Evolutionary conservation across 2,888 invertebrate genomes (phyloP).

Genomic region (Phyllotreta cruciferae): DNA sequence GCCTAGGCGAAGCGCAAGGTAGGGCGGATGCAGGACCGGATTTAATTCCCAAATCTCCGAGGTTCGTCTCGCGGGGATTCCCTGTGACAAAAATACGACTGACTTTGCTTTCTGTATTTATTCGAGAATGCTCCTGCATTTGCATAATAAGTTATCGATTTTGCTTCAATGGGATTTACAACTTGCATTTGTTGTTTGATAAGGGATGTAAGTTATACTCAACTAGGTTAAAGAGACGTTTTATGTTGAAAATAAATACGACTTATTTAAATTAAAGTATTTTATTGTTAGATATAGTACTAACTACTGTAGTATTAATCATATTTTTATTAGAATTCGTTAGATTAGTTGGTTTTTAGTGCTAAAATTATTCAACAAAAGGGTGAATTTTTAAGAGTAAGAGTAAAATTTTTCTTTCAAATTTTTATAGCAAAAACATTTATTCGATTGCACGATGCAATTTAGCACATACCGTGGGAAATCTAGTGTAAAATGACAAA

Average conservation of each 20-base stretch:
- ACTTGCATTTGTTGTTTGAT: conserved; percentile 13
- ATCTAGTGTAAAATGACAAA: conserved; percentile 26
- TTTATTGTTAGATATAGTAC: too few relatives aligned
- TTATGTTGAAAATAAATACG: neutral
- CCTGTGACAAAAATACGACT: conserved; percentile 23
- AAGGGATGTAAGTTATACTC: neutral
- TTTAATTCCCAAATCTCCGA: conserved; percentile 3
- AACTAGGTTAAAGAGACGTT: neutral
- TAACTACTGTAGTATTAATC: too few relatives aligned
- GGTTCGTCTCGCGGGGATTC: neutral
- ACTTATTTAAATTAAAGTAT: too few relatives aligned
- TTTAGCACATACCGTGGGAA: conserved; percentile 21
- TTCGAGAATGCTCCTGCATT: conserved; percentile 19
- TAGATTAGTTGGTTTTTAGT: too few relatives aligned
- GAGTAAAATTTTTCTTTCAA: too few relatives aligned
- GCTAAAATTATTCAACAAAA: too few relatives aligned
- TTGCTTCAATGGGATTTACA: conserved; percentile 20
- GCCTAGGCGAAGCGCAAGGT: too few relatives aligned
- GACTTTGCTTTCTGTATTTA: conserved; percentile 17
- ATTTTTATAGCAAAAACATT: neutral
- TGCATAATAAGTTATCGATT: conserved; percentile 26
- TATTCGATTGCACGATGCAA: conserved; percentile 10
- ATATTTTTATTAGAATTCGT: too few relatives aligned
- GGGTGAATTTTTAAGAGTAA: too few relatives aligned
- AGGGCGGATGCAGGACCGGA: neutral